These are phyloP conservation scores for Eristalis pertinax DNA, from an alignment of 2,888 invertebrate genomes.

Conservation along the genomic window DNA sequence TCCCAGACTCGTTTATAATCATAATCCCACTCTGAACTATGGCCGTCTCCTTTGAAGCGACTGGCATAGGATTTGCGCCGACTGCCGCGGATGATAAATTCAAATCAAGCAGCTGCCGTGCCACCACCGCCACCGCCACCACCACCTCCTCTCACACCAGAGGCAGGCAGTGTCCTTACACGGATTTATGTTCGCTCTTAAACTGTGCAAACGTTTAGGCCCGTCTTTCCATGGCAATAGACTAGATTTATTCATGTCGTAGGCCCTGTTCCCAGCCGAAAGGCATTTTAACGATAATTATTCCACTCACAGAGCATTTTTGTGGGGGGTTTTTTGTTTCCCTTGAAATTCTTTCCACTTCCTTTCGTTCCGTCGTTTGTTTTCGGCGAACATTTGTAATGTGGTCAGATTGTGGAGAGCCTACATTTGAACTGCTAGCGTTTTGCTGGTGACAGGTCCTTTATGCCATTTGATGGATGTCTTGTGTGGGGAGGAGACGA, in stretches of 20 bases:
- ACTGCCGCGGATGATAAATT: conserved; percentile 22
- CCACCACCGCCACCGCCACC: too few species aligned
- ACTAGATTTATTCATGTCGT: conserved; percentile 14
- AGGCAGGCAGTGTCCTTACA: background rate
- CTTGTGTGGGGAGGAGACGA: background rate
- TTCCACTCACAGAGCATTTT: conserved; percentile 44
- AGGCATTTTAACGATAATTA: conserved; percentile 45
- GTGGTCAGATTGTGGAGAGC: conserved; percentile 10
- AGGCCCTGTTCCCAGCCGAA: conserved; percentile 15
- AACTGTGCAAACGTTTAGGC: background rate
- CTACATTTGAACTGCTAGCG: background rate
- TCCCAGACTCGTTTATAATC: conserved; percentile 16
- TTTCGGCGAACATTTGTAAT: conserved; percentile 16
- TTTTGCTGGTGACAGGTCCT: background rate
- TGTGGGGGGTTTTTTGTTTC: background rate
- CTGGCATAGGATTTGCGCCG: background rate
- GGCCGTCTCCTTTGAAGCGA: background rate
- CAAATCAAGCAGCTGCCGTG: conserved; percentile 16
- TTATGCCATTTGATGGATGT: background rate
- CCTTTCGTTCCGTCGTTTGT: background rate
- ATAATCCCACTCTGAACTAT: conserved; percentile 15
- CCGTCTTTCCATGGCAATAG: conserved; percentile 9
- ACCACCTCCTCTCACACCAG: background rate
- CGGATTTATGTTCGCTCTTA: background rate
- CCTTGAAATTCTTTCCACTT: background rate